Percentiles rank a stretch among this genome's conserved stretches.
phyloP scores from a whole-genome alignment of 2,113 vertebrate species.

The Montifringilla adamsi region DNA sequence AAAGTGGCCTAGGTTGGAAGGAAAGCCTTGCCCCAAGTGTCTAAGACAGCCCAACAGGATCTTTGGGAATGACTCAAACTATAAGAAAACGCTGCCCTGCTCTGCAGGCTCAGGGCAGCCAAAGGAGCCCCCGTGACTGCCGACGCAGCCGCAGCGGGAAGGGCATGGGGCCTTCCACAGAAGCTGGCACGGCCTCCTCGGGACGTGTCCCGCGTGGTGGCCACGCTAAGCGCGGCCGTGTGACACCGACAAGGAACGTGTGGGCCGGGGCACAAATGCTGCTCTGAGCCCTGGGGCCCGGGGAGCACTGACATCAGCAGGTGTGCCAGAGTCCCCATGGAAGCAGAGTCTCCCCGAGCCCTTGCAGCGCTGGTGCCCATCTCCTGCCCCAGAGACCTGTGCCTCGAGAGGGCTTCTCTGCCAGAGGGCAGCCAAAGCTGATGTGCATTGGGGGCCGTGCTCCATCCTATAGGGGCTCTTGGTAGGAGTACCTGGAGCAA shows the following conservation, averaged over 20 bases:
- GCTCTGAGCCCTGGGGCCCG: too few relatives aligned
- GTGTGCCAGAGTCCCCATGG: too few relatives aligned
- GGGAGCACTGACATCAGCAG: too few relatives aligned
- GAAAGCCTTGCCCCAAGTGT: not conserved
- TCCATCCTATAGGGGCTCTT: too few relatives aligned
- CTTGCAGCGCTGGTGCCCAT: too few relatives aligned
- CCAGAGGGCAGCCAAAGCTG: too few relatives aligned
- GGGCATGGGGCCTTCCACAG: not conserved
- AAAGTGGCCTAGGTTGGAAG: not conserved
- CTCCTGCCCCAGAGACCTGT: too few relatives aligned
- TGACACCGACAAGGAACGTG: accelerated
- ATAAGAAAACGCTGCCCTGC: not conserved
- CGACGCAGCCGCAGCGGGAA: not conserved
- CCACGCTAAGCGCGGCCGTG: accelerated
- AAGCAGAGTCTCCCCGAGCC: too few relatives aligned
- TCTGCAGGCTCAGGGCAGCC: not conserved
- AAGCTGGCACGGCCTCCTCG: not conserved
- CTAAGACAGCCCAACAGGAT: not conserved
- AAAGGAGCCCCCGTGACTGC: not conserved
- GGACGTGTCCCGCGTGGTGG: accelerated
- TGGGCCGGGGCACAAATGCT: too few relatives aligned
- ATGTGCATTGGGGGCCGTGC: too few relatives aligned
- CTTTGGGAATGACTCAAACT: not conserved
- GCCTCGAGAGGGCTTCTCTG: too few relatives aligned
- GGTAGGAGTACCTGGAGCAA: too few relatives aligned